Evolutionary conservation across 2,888 invertebrate species (phyloP), one percentile per base, ranked within the genome.

Genomic region (Aromia moschata): DNA sequence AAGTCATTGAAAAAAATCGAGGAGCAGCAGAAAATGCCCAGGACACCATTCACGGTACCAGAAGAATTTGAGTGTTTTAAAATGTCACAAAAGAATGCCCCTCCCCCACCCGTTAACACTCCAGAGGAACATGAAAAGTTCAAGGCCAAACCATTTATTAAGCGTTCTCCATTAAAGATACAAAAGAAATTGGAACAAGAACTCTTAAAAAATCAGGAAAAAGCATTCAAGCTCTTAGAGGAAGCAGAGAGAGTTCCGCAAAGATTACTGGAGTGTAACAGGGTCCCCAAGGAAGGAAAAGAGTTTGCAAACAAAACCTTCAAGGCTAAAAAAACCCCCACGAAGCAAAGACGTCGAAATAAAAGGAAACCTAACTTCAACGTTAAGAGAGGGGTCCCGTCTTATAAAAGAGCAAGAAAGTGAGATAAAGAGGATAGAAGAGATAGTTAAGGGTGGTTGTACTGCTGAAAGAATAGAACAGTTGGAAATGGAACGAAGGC

Each of bases 351-450:
- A 71, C 2, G 76, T 79, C 2, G 51, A 68, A 40, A 71, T 81
- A 9, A 86, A 84, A 79, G 80, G 82, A 59, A 87, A 82, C 1
- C 73, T 80, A 10, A 79, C 86, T 0, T 82, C 83, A 4, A 67
- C 86, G 0, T 82, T 85, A 74, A 79, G 86, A 67, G 79, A 85
- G 53, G 84, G 84, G 53, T 83, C 83, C 66, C 76, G 79, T 60
- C 80, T 85, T 33, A 79, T 83, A 60, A 79, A 81, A 65, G 77
- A 79, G 47, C 81, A 83, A 71, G 77, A 82, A 64, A 78, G 82
- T 62, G 85, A 86, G 77, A 76, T 85, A 2, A 78, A 82, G 58
- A 83, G 83, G 80, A 72, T 87, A 5, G 77, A 84, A 67, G 80
- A 83, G 54, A 73, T 86, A 47, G 70, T 85, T 10, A 77, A 76